phyloP scores from a whole-genome alignment of 37 sponge, comb jelly and placozoan species.

The Corticium candelabrum region DNA sequence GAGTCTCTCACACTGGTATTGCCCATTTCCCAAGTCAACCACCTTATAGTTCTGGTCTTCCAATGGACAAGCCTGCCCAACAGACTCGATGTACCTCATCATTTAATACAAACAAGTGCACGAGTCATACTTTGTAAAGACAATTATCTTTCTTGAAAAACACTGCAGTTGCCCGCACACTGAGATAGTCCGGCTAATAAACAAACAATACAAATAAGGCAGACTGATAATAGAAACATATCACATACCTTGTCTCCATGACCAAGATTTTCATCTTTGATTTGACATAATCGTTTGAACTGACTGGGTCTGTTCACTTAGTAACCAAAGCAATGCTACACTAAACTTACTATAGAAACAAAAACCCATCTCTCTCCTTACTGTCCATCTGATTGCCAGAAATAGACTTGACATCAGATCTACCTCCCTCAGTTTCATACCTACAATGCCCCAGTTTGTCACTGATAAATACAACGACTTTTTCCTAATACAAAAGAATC shows the following conservation, averaged over 20 bases:
- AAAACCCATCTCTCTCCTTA: no score
- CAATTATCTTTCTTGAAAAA: slow-evolving; percentile 72
- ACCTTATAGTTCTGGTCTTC: slow-evolving; percentile 86
- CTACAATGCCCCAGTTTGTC: no score
- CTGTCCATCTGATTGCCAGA: not conserved
- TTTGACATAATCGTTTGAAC: slow-evolving; percentile 25
- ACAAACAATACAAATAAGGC: not conserved
- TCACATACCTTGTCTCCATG: slow-evolving; percentile 40
- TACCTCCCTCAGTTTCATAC: no score
- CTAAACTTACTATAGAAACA: not conserved
- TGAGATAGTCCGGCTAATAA: slow-evolving; percentile 23
- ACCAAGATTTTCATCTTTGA: slow-evolving; percentile 57
- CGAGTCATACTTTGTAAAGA: slow-evolving; percentile 44
- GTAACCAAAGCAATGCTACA: not conserved
- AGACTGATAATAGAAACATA: not conserved
- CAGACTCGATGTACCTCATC: not conserved
- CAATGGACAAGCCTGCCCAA: slow-evolving; percentile 60
- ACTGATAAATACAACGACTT: no score
- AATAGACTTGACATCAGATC: not conserved
- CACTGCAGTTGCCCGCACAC: slow-evolving; percentile 27
- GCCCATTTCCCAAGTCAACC: slow-evolving; percentile 26
- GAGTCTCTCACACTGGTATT: slow-evolving; percentile 82
- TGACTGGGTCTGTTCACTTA: no score
- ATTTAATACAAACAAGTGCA: not conserved
- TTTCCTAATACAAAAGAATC: no score